phyloP scores from a whole-genome alignment of 2,888 invertebrate genomes.

The Ethmia dodecea region DNA sequence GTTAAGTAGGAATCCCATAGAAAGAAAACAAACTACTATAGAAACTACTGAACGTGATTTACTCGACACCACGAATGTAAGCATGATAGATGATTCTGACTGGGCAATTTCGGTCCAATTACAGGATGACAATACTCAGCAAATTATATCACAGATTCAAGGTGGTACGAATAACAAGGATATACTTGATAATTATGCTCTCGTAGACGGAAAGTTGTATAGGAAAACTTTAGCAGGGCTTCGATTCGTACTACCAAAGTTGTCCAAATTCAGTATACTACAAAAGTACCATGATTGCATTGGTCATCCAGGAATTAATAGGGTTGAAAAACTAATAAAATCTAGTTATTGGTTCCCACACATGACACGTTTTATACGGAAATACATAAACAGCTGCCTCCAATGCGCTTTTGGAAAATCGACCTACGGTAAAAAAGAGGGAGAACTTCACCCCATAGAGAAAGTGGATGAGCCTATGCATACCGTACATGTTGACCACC shows the following conservation, averaged over 20 bases:
- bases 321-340: slow-evolving; percentile 2
- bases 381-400: slow-evolving; percentile 1
- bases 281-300: slow-evolving; percentile 2
- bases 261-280: neutral
- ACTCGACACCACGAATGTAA: neutral
- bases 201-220: slow-evolving; percentile 1
- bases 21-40: no score
- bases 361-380: slow-evolving; percentile 1
- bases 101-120: slow-evolving; percentile 9
- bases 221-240: neutral
- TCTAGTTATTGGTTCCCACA: neutral
- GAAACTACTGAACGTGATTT: no score
- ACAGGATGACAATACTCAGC: slow-evolving; percentile 8
- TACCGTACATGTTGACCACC: neutral
- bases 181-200: slow-evolving; percentile 10
- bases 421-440: neutral
- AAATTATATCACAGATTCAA: slow-evolving; percentile 2
- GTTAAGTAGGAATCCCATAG: slow-evolving; percentile 19
- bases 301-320: slow-evolving; percentile 1
- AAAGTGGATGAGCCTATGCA: neutral
- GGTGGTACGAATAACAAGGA: slow-evolving; percentile 2
- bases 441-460: neutral
- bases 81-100: slow-evolving; percentile 5
- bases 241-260: neutral
- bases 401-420: neutral